phyloP scores from a whole-genome alignment of 1,140 invertebrate species.

The Probaryconus sp. region DNA sequence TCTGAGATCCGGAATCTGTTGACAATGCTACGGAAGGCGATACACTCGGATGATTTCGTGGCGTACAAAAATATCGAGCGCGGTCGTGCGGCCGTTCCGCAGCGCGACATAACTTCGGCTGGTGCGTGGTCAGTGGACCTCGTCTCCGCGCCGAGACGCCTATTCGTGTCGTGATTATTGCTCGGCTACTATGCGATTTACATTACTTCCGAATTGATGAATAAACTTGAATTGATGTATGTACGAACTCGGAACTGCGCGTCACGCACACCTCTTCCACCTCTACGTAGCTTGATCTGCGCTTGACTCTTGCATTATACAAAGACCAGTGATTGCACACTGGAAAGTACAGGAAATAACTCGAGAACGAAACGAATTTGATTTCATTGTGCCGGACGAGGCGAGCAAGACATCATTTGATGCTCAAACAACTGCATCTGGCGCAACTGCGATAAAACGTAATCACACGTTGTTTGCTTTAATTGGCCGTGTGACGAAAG shows the following conservation, averaged over 20 bases:
- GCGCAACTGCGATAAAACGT: conserved; percentile 18
- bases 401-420: conserved; percentile 56
- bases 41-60: conserved; percentile 75
- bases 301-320: conserved; percentile 27
- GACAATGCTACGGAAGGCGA: conserved; percentile 78
- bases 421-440: conserved; percentile 36
- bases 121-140: conserved; percentile 74
- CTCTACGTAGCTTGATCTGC: conserved; percentile 36
- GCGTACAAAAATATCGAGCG: conserved; percentile 70
- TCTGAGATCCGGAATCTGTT: conserved; percentile 77
- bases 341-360: conserved; percentile 64
- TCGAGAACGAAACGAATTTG: conserved; percentile 51
- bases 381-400: conserved; percentile 49
- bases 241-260: conserved; percentile 68
- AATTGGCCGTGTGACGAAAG: conserved; percentile 33
- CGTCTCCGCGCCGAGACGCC: conserved; percentile 72
- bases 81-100: conserved; percentile 7
- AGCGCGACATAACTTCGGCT: conserved; percentile 70
- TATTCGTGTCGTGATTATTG: conserved; percentile 67
- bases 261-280: conserved; percentile 71
- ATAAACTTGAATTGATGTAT: conserved; percentile 62
- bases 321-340: conserved; percentile 58
- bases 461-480: conserved; percentile 42
- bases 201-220: conserved; percentile 73
- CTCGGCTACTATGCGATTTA: conserved; percentile 67